Conservation (phyloP, 2,888 invertebrate species). For the Liposcelis brunnea region DNA sequence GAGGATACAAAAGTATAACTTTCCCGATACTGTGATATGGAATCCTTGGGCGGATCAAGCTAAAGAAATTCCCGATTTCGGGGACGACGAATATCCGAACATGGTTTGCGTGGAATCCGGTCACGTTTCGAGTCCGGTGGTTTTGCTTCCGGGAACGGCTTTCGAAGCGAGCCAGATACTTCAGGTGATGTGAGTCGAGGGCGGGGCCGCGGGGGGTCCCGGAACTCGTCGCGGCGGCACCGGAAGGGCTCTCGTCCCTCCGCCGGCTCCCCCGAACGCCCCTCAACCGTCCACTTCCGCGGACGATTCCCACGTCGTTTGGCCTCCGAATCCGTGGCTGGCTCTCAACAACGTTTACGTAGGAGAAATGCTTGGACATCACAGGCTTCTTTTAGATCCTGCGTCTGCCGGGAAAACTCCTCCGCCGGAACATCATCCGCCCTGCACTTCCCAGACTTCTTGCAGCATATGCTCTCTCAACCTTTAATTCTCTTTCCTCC, state of each 20-base stretch:
- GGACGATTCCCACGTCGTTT: constrained; percentile 11
- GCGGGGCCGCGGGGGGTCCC: constrained; percentile 24
- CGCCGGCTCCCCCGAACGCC: constrained; percentile 10
- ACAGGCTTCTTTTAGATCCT: constrained; percentile 18
- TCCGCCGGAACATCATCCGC: constrained; percentile 13
- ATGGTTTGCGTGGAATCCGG: constrained; percentile 96
- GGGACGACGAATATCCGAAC: constrained; percentile 91
- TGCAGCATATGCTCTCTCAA: constrained; percentile 22
- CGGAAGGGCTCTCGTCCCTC: constrained; percentile 4
- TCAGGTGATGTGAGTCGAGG: constrained; percentile 43
- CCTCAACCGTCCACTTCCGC: constrained; percentile 5
- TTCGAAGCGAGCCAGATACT: constrained; percentile 83
- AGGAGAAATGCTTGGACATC: constrained; percentile 18
- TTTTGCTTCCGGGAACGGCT: constrained; percentile 75
- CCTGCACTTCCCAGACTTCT: constrained; percentile 17
- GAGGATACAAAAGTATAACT: constrained; percentile 85
- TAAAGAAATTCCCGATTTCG: constrained; percentile 82
- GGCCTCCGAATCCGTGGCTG: constrained; percentile 19
- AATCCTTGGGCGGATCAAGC: constrained; percentile 93
- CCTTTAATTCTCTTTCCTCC: constrained; percentile 17
- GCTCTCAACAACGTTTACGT: constrained; percentile 12
- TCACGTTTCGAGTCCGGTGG: constrained; percentile 72
- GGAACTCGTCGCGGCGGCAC: constrained; percentile 14
- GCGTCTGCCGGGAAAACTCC: constrained; percentile 11
- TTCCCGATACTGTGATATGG: constrained; percentile 93